Percentiles rank a stretch among this genome's conserved stretches.
Evolutionary conservation across 2,797 vertebrate species (phyloP).

Genomic region (Heteromormyrus szaboi): DNA sequence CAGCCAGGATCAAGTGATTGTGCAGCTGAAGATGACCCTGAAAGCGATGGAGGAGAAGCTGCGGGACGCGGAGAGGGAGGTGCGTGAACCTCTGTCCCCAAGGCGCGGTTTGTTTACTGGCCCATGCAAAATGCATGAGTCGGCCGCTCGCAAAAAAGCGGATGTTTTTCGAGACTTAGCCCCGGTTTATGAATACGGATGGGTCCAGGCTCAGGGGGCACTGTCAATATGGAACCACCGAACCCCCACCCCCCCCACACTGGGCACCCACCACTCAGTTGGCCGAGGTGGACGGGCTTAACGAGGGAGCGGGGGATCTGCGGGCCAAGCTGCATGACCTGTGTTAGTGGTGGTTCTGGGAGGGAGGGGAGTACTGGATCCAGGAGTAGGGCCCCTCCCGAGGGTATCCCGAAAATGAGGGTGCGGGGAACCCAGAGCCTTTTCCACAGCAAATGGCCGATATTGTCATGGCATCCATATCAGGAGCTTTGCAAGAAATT

Average conservation of each 20-base stretch:
- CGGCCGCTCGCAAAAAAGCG: slow-evolving; percentile 35
- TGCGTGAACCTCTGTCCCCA: slow-evolving; percentile 37
- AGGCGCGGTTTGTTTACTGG: slow-evolving; percentile 41
- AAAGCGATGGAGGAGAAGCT: slow-evolving; percentile 35
- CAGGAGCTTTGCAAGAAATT: background rate
- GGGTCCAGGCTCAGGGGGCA: slow-evolving; percentile 37
- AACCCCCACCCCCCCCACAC: background rate
- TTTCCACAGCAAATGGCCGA: background rate
- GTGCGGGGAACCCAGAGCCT: background rate
- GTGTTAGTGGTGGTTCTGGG: slow-evolving; percentile 46
- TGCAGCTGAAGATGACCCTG: slow-evolving; percentile 36
- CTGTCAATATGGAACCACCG: background rate
- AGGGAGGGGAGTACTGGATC: background rate
- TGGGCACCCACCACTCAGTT: slow-evolving; percentile 48
- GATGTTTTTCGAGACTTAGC: slow-evolving; percentile 49
- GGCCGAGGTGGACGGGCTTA: slow-evolving; percentile 56
- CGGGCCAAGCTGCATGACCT: slow-evolving; percentile 47
- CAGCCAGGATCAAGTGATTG: slow-evolving; percentile 40
- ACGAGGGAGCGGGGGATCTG: slow-evolving; percentile 47
- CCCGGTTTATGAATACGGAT: slow-evolving; percentile 48
- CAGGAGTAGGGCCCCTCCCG: background rate
- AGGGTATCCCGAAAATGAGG: background rate
- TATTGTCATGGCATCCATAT: background rate
- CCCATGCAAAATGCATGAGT: slow-evolving; percentile 50
- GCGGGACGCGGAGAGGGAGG: slow-evolving; percentile 37